A percentile compares a stretch with the other conserved stretches of the same genome.
phyloP scores from a whole-genome alignment of 2,888 invertebrate genomes.

The Leucania comma region DNA sequence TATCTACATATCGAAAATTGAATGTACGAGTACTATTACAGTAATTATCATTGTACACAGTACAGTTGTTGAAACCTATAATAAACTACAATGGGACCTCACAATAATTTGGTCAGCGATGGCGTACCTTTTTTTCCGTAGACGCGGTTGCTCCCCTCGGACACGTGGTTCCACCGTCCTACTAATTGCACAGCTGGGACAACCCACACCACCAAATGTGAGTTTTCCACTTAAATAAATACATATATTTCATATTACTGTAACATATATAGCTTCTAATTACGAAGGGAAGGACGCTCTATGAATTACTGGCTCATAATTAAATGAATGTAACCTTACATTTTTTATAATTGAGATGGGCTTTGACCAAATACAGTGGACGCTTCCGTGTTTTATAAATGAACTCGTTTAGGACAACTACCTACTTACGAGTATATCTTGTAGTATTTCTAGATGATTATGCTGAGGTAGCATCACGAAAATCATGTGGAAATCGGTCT shows the following conservation, averaged over 20 bases:
- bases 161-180: slow-evolving; percentile 87
- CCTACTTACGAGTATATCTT: too few relatives aligned
- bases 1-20: slow-evolving; percentile 32
- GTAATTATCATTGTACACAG: slow-evolving; percentile 38
- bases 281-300: slow-evolving; percentile 61
- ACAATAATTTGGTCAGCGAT: slow-evolving; percentile 66
- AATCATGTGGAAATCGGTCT: slow-evolving; percentile 9
- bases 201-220: slow-evolving; percentile 78
- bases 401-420: background rate
- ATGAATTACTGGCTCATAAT: slow-evolving; percentile 61
- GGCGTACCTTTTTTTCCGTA: slow-evolving; percentile 67
- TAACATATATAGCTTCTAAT: slow-evolving; percentile 61
- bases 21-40: slow-evolving; percentile 43
- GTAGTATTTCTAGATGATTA: background rate
- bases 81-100: slow-evolving; percentile 59
- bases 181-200: slow-evolving; percentile 90
- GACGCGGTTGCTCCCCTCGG: slow-evolving; percentile 83
- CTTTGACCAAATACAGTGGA: background rate
- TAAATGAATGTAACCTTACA: slow-evolving; percentile 52
- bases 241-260: slow-evolving; percentile 66
- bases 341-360: background rate
- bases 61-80: slow-evolving; percentile 56
- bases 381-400: background rate
- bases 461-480: background rate
- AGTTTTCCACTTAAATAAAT: slow-evolving; percentile 85